Evolutionary conservation across 1,140 invertebrate genomes (phyloP).

Genomic region (Dufourea novaeangliae): DNA sequence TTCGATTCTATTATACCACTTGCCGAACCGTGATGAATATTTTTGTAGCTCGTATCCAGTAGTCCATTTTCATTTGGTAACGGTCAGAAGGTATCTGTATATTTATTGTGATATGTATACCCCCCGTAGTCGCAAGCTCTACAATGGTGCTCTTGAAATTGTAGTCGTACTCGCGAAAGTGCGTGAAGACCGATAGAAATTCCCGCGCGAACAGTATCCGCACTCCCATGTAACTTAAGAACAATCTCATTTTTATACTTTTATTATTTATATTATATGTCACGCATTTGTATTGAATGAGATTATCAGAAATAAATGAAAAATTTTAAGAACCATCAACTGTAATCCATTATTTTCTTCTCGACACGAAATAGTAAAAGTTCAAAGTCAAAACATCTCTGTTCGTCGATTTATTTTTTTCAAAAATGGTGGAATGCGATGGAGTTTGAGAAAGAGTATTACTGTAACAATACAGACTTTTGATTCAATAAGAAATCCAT

Average conservation of each 20-base stretch:
- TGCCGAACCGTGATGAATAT: too few relatives aligned
- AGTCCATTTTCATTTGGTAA: not conserved
- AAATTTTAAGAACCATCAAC: not conserved
- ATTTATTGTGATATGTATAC: constrained; percentile 30
- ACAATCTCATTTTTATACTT: constrained; percentile 6
- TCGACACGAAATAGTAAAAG: too few relatives aligned
- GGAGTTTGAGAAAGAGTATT: too few relatives aligned
- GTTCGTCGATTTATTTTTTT: too few relatives aligned
- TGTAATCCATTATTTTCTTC: too few relatives aligned
- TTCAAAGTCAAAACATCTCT: too few relatives aligned
- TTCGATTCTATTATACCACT: not conserved
- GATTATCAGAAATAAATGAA: constrained; percentile 2
- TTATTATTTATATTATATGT: constrained; percentile 7
- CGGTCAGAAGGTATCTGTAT: not conserved
- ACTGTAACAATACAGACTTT: too few relatives aligned
- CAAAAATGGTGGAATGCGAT: too few relatives aligned
- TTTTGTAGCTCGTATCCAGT: not conserved
- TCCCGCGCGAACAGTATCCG: not conserved
- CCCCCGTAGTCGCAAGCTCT: not conserved
- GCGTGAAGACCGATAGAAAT: too few relatives aligned
- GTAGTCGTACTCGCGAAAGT: too few relatives aligned
- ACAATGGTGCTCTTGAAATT: not conserved
- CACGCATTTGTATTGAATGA: not conserved
- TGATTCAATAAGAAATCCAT: too few relatives aligned
- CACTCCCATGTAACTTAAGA: not conserved